Conservation (phyloP, 2,113 vertebrate species). For the Thomomys bottae region DNA sequence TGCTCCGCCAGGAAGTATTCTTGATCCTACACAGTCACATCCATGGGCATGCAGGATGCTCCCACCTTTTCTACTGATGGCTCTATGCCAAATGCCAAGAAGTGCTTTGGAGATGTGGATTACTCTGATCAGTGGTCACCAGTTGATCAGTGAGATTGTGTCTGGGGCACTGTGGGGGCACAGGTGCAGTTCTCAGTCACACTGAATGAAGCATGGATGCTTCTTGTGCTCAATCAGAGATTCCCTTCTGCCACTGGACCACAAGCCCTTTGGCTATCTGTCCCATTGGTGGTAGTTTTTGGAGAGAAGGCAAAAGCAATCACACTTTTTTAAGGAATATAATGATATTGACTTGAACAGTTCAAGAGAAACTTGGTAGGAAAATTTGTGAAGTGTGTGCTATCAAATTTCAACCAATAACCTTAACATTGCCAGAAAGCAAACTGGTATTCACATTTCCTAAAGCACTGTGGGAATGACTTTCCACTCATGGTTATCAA, state of each 20-base stretch:
- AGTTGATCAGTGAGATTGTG: not conserved
- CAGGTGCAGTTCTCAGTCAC: not conserved
- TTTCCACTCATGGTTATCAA: not conserved
- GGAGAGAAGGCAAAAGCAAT: not conserved
- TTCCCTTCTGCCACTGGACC: not conserved
- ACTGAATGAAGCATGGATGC: not conserved
- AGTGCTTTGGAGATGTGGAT: not conserved
- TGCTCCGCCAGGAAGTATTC: too few relatives aligned
- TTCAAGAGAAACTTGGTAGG: not conserved
- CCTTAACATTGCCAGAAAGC: not conserved
- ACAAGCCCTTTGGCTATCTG: not conserved
- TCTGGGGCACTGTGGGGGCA: not conserved
- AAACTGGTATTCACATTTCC: slow-evolving; percentile 23
- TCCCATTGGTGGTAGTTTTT: not conserved
- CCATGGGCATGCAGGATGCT: not conserved
- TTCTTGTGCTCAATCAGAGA: not conserved
- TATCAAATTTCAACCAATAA: not conserved
- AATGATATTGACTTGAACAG: not conserved
- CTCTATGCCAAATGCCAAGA: not conserved
- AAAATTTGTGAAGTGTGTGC: not conserved
- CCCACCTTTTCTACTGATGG: not conserved
- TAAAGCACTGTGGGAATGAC: not conserved
- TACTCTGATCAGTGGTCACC: not conserved
- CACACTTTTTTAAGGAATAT: not conserved
- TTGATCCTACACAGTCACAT: not conserved